Evolutionary conservation across 1,140 invertebrate genomes (phyloP).

Genomic region (Drosophila saltans): DNA sequence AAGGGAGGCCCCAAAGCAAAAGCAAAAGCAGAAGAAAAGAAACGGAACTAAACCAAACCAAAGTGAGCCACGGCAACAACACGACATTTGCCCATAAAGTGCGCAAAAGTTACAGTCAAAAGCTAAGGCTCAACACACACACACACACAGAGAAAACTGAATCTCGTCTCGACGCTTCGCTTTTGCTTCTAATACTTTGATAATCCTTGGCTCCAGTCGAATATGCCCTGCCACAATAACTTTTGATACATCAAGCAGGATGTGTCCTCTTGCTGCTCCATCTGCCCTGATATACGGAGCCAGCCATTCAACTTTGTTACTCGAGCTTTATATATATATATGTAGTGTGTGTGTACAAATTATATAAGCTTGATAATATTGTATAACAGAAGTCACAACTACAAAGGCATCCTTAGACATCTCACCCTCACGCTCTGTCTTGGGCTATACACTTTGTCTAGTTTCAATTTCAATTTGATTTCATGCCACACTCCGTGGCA

Average conservation of each 20-base stretch:
- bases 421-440: no score
- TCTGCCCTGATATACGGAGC: conserved; percentile 23
- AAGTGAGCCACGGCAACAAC: conserved; percentile 33
- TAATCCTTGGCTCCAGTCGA: conserved; percentile 68
- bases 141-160: not conserved
- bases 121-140: conserved; percentile 24
- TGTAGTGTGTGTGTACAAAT: conserved; percentile 53
- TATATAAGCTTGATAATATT: conserved; percentile 78
- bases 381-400: conserved; percentile 55
- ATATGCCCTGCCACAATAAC: conserved; percentile 65
- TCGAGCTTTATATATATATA: conserved; percentile 58
- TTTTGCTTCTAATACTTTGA: conserved; percentile 64
- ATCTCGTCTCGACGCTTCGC: conserved; percentile 26
- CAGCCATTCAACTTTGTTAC: conserved; percentile 76
- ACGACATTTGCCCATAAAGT: conserved; percentile 62
- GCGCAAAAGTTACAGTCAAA: conserved; percentile 74
- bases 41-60: conserved; percentile 9
- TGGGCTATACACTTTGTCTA: conserved; percentile 62
- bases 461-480: conserved; percentile 78
- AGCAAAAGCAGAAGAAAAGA: conserved; percentile 50
- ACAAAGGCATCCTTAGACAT: conserved; percentile 6
- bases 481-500: conserved; percentile 33
- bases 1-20: conserved; percentile 56
- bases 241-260: conserved; percentile 58
- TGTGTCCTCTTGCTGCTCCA: not conserved